Percentiles rank a stretch among this genome's conserved stretches.
phyloP scores from a whole-genome alignment of 2,113 vertebrate genomes.

The Reinhardtius hippoglossoides region DNA sequence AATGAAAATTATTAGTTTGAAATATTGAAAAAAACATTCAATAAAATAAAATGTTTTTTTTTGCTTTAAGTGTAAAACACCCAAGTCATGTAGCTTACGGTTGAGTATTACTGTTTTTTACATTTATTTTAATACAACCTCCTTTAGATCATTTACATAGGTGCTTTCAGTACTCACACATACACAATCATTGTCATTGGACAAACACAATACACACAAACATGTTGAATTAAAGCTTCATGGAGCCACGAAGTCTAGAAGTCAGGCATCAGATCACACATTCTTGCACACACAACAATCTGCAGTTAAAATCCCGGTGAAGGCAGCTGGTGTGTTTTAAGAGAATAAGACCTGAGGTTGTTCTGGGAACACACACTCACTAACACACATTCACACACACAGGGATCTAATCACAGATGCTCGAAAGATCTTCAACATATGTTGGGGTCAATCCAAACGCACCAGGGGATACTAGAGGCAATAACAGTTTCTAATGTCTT shows the following conservation, averaged over 20 bases:
- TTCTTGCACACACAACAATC: slow-evolving; percentile 21
- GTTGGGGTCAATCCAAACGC: slow-evolving; percentile 34
- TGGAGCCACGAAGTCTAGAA: slow-evolving; percentile 14
- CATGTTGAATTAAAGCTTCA: slow-evolving; percentile 19
- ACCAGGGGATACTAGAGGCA: slow-evolving; percentile 26
- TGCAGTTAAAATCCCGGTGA: slow-evolving; percentile 46
- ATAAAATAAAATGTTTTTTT: not conserved
- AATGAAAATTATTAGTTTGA: not conserved
- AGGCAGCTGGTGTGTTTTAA: slow-evolving; percentile 66
- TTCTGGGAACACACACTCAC: slow-evolving; percentile 54
- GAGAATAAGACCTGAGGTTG: slow-evolving; percentile 41
- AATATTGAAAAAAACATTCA: no score
- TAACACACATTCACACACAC: slow-evolving; percentile 21
- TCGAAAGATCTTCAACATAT: slow-evolving; percentile 48
- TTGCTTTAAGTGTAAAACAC: not conserved
- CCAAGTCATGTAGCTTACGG: no score
- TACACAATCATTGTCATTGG: not conserved
- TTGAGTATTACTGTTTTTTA: no score
- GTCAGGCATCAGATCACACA: slow-evolving; percentile 25
- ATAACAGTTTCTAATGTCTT: slow-evolving; percentile 25
- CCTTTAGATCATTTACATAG: not conserved
- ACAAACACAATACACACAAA: not conserved
- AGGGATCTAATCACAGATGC: slow-evolving; percentile 53
- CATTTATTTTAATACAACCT: not conserved
- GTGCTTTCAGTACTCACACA: slow-evolving; percentile 22